Conservation (phyloP, 2,113 vertebrate genomes). For the Dissostichus mawsoni region DNA sequence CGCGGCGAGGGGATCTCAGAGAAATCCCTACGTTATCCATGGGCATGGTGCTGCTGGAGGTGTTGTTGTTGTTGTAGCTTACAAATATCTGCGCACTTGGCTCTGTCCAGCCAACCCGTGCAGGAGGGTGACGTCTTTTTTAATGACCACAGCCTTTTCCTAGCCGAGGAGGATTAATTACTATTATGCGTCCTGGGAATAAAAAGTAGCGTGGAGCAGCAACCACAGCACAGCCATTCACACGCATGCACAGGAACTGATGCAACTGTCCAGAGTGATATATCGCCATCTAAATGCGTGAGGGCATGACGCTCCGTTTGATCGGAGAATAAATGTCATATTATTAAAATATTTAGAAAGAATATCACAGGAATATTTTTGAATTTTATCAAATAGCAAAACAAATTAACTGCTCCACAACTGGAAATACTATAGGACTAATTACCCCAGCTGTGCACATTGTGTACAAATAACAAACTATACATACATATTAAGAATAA, state of each 20-base stretch:
- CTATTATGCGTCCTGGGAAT: constrained; percentile 67
- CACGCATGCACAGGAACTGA: constrained; percentile 70
- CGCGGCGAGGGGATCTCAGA: constrained; percentile 59
- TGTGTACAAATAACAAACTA: background rate
- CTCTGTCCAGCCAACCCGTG: constrained; percentile 71
- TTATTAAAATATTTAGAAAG: background rate
- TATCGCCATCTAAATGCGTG: constrained; percentile 37
- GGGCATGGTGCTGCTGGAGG: constrained; percentile 80
- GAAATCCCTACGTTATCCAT: constrained; percentile 73
- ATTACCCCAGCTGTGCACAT: background rate
- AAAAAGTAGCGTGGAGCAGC: constrained; percentile 66
- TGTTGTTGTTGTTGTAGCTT: constrained; percentile 78
- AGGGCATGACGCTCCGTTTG: background rate
- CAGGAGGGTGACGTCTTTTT: constrained; percentile 85
- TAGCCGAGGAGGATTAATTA: constrained; percentile 68
- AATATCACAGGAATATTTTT: background rate
- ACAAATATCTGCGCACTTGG: constrained; percentile 86
- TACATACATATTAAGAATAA: background rate
- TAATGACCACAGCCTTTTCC: constrained; percentile 73
- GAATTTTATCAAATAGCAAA: background rate
- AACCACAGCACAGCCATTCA: constrained; percentile 55
- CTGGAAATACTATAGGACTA: background rate
- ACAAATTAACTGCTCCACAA: background rate
- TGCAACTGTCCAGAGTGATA: constrained; percentile 59
- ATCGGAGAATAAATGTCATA: background rate